These are phyloP conservation scores for Nipponia nippon DNA, from an alignment of 2,113 vertebrate genomes.

Conservation along the genomic window DNA sequence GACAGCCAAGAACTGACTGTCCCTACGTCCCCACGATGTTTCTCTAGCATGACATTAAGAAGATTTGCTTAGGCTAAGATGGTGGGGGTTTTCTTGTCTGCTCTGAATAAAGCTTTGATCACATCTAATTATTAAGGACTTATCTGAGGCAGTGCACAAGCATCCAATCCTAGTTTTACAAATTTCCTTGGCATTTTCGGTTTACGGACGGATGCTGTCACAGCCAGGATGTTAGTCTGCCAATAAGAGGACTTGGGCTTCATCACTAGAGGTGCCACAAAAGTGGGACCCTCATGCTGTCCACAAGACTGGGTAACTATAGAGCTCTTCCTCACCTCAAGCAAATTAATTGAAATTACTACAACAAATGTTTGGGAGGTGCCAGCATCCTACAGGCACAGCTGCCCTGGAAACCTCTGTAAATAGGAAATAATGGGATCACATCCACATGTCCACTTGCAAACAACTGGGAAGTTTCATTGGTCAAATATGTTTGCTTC, in stretches of 20 bases:
- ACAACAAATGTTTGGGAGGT: not conserved
- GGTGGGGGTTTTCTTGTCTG: not conserved
- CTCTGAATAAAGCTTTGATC: not conserved
- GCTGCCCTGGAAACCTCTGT: not conserved
- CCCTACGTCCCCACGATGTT: not conserved
- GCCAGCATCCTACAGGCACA: not conserved
- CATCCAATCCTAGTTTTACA: not conserved
- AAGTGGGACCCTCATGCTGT: not conserved
- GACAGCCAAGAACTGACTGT: not conserved
- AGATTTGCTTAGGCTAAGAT: not conserved
- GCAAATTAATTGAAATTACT: not conserved
- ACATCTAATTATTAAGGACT: not conserved
- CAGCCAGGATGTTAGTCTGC: not conserved
- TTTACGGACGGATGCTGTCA: not conserved
- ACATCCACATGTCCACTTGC: not conserved
- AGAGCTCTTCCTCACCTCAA: not conserved
- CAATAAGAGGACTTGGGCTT: not conserved
- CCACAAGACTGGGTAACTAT: not conserved
- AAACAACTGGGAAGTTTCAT: not conserved
- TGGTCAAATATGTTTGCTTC: not conserved
- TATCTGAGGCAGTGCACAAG: not conserved
- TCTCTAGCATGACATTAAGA: not conserved
- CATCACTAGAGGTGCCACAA: not conserved
- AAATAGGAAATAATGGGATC: not conserved
- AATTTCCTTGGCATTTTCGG: not conserved